Conservation (phyloP, 2,888 invertebrate genomes). For the Tenodera sinensis region DNA sequence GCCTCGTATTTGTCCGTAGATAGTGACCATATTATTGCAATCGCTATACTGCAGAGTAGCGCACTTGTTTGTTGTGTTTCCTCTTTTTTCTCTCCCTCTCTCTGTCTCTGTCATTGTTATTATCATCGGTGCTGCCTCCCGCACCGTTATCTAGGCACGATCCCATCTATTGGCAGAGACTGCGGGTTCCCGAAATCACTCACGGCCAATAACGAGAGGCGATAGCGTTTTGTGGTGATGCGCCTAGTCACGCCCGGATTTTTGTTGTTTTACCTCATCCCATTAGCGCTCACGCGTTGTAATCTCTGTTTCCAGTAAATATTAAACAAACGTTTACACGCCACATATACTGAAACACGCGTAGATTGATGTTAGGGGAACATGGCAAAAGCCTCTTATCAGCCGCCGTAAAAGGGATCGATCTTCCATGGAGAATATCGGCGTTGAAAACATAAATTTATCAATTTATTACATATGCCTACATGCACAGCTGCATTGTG, state of each 20-base stretch:
- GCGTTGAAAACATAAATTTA: background rate
- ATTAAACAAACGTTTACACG: background rate
- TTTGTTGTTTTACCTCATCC: background rate
- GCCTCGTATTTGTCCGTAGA: background rate
- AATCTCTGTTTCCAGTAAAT: background rate
- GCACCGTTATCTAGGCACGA: background rate
- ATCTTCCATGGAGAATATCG: background rate
- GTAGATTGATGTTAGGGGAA: background rate
- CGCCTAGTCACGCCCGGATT: background rate
- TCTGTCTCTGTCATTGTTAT: background rate
- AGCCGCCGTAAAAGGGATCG: background rate
- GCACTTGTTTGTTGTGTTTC: background rate
- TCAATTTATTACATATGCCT: background rate
- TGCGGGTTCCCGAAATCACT: background rate
- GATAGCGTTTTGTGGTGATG: background rate
- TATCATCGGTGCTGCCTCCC: background rate
- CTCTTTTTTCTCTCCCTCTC: background rate
- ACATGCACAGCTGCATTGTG: background rate
- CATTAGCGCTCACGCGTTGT: background rate
- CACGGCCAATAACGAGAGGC: background rate
- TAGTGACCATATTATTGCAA: background rate
- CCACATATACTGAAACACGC: background rate
- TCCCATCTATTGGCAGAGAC: background rate
- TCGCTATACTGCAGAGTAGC: background rate
- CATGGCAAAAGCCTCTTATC: background rate